These are phyloP conservation scores for Coptodon bakossiorum DNA, from an alignment of 2,113 vertebrate species.

Conservation along the genomic window DNA sequence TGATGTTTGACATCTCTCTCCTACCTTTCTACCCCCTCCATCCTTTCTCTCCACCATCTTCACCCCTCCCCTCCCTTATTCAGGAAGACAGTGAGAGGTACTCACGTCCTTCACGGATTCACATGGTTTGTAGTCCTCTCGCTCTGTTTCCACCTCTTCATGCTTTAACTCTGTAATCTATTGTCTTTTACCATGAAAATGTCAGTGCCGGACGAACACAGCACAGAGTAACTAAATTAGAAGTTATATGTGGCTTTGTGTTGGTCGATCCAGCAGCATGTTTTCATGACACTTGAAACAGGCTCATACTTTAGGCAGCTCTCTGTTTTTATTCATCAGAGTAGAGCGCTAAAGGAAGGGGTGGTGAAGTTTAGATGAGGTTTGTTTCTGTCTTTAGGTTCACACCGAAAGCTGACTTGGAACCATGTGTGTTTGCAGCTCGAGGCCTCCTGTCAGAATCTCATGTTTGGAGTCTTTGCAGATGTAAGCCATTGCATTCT, in stretches of 20 bases:
- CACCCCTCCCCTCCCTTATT: constrained; percentile 16
- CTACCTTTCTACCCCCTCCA: not conserved
- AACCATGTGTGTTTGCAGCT: not conserved
- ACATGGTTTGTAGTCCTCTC: constrained; percentile 79
- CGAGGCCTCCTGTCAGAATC: not conserved
- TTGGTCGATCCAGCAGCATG: not conserved
- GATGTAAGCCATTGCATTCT: not conserved
- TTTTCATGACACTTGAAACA: not conserved
- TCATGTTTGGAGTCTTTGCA: too few species aligned
- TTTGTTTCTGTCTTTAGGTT: not conserved
- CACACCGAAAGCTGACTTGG: not conserved
- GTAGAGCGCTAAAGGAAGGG: not conserved
- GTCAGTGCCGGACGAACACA: not conserved
- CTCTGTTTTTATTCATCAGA: not conserved
- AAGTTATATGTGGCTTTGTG: not conserved
- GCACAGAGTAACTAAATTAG: not conserved
- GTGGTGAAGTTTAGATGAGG: not conserved
- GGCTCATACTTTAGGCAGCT: not conserved
- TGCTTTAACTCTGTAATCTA: not conserved
- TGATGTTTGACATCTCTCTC: constrained; percentile 31
- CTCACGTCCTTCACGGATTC: constrained; percentile 79
- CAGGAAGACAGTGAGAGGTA: constrained; percentile 96
- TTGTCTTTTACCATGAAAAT: not conserved
- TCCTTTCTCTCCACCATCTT: not conserved
- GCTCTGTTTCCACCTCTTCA: constrained; percentile 4